Evolutionary conservation across 2,113 vertebrate genomes (phyloP).

Genomic region (Crypturellus undulatus): DNA sequence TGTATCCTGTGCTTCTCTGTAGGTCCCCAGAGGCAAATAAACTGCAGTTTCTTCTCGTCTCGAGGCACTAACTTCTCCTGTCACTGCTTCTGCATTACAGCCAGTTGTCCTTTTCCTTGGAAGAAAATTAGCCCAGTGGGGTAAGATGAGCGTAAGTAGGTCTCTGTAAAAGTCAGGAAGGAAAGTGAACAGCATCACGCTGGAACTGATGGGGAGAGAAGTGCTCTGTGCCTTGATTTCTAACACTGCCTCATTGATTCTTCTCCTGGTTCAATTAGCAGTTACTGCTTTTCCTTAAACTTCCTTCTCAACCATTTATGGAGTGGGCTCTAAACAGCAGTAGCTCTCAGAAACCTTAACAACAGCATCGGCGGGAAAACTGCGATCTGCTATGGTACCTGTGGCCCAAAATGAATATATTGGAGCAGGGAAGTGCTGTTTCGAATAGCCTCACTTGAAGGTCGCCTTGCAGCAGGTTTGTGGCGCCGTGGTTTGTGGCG

Average conservation of each 20-base stretch:
- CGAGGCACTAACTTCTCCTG: background rate
- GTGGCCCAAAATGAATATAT: background rate
- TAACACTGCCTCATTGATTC: slow-evolving; percentile 68
- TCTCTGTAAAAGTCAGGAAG: slow-evolving; percentile 27
- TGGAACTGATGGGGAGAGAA: slow-evolving; percentile 33
- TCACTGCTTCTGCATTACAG: background rate
- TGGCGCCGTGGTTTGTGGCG: background rate
- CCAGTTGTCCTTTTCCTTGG: background rate
- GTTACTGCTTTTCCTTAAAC: slow-evolving; percentile 54
- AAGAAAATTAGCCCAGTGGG: slow-evolving; percentile 33
- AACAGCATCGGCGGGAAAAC: background rate
- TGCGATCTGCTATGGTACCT: background rate
- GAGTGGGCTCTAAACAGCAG: background rate
- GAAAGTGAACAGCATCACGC: background rate
- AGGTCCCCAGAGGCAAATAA: background rate
- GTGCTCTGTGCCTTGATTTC: slow-evolving; percentile 23
- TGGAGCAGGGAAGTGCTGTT: background rate
- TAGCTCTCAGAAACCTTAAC: slow-evolving; percentile 10
- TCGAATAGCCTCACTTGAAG: background rate
- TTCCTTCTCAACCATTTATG: slow-evolving; percentile 29
- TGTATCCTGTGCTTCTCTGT: background rate
- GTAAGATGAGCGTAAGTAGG: slow-evolving; percentile 12
- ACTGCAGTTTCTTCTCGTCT: background rate
- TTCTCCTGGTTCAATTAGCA: slow-evolving; percentile 59
- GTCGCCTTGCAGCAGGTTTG: background rate